These are phyloP conservation scores for Sebastes minor DNA, from an alignment of 2,797 vertebrate species.

Conservation along the genomic window DNA sequence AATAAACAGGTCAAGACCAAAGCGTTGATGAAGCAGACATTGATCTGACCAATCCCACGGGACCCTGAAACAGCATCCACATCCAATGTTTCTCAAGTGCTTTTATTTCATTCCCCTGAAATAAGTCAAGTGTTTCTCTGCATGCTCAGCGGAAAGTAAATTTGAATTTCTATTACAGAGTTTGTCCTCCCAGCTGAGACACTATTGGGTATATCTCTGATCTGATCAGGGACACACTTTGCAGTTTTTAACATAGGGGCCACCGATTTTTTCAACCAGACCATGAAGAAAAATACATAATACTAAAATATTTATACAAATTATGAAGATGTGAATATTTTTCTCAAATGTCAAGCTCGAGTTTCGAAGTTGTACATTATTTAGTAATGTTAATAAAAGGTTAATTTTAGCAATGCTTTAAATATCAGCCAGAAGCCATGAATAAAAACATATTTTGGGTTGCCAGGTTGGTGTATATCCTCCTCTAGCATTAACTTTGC, in stretches of 20 bases:
- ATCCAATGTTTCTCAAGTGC: constrained; percentile 54
- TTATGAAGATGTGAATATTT: not conserved
- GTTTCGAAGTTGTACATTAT: not conserved
- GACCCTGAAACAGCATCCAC: constrained; percentile 39
- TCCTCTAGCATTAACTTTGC: not conserved
- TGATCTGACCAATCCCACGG: constrained; percentile 56
- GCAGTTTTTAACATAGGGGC: not conserved
- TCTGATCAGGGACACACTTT: not conserved
- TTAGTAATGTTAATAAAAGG: not conserved
- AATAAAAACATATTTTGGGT: not conserved
- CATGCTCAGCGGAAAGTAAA: constrained; percentile 32
- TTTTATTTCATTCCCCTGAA: constrained; percentile 60
- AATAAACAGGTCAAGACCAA: constrained; percentile 76
- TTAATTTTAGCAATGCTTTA: not conserved
- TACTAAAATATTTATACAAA: not conserved
- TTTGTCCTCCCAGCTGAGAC: constrained; percentile 3
- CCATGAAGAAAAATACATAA: not conserved
- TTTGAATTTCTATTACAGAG: constrained; percentile 28
- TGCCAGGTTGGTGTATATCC: not conserved
- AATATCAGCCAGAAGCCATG: not conserved
- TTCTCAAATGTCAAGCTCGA: not conserved
- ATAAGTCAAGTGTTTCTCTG: constrained; percentile 52
- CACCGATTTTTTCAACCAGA: not conserved
- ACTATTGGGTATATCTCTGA: not conserved
- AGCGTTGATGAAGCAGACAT: constrained; percentile 75